phyloP scores from a whole-genome alignment of 1,140 invertebrate genomes.

The Halictus rubicundus region DNA sequence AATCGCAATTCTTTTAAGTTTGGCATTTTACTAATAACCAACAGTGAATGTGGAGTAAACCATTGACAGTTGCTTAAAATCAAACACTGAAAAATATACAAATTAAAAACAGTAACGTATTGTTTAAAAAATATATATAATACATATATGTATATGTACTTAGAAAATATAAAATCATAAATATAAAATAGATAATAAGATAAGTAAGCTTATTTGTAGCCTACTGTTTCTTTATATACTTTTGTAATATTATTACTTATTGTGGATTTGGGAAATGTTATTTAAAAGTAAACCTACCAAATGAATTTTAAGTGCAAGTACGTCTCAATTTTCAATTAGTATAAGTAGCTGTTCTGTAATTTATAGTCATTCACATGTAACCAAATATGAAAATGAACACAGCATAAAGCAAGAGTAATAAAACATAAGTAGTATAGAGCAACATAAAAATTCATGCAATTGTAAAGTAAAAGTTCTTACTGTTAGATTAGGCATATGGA shows the following conservation, averaged over 20 bases:
- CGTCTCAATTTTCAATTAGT: conserved; percentile 32
- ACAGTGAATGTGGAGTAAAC: conserved; percentile 85
- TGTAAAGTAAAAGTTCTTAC: conserved; percentile 71
- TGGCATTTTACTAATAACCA: conserved; percentile 86
- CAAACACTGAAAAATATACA: conserved; percentile 80
- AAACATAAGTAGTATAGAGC: neutral
- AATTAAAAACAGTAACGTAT: neutral
- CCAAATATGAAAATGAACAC: conserved; percentile 6
- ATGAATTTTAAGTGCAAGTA: conserved; percentile 19
- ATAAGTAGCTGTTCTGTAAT: conserved; percentile 19
- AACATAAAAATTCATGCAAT: conserved; percentile 10
- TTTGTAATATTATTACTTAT: neutral
- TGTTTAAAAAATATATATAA: neutral
- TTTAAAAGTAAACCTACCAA: conserved; percentile 14
- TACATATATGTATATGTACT: neutral
- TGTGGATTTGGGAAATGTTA: conserved; percentile 3
- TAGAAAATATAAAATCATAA: neutral
- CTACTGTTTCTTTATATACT: too few relatives aligned
- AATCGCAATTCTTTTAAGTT: conserved; percentile 82
- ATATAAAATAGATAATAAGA: conserved; percentile 13
- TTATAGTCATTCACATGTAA: conserved; percentile 9
- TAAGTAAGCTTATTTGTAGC: too few relatives aligned
- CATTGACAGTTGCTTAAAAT: conserved; percentile 86
- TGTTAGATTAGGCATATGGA: conserved; percentile 81
- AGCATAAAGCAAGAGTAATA: conserved; percentile 3